A percentile compares a stretch with the other conserved stretches of the same genome.
Evolutionary conservation across 2,113 vertebrate species (phyloP).

Genomic region (Cyphomyrus discorhynchus): DNA sequence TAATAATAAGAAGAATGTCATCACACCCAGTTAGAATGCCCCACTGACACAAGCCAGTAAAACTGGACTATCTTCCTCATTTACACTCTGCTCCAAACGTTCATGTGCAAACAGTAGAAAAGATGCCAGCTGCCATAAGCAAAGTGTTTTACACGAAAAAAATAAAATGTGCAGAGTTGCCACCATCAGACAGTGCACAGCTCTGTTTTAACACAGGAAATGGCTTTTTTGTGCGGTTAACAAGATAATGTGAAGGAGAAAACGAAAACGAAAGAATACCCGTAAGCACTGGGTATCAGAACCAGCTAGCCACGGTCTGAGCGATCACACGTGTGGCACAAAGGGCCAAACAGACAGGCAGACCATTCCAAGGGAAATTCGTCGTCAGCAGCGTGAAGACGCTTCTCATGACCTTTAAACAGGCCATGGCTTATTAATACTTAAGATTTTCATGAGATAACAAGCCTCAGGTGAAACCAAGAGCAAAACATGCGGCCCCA

Average conservation of each 20-base stretch:
- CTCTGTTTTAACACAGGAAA: slow-evolving; percentile 1
- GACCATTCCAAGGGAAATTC: background rate
- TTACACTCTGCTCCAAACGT: background rate
- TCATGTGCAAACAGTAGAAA: background rate
- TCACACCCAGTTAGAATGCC: background rate
- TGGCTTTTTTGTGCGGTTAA: background rate
- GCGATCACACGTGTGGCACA: background rate
- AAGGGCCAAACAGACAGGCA: background rate
- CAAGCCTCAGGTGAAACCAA: background rate
- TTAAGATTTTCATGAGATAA: background rate
- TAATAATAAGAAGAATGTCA: background rate
- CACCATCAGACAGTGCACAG: background rate
- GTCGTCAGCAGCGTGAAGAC: background rate
- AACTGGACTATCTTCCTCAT: background rate
- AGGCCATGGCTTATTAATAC: background rate
- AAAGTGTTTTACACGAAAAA: background rate
- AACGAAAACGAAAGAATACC: background rate
- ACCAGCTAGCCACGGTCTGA: background rate
- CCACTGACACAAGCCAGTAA: background rate
- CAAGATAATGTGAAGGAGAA: background rate
- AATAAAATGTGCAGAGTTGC: background rate
- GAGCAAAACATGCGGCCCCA: background rate
- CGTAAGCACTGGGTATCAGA: background rate
- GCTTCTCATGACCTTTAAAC: background rate
- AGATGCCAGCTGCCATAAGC: background rate